Evolutionary conservation across 2,113 vertebrate species (phyloP), one percentile per base, ranked within the genome.

Genomic region (Vidua chalybeata): DNA sequence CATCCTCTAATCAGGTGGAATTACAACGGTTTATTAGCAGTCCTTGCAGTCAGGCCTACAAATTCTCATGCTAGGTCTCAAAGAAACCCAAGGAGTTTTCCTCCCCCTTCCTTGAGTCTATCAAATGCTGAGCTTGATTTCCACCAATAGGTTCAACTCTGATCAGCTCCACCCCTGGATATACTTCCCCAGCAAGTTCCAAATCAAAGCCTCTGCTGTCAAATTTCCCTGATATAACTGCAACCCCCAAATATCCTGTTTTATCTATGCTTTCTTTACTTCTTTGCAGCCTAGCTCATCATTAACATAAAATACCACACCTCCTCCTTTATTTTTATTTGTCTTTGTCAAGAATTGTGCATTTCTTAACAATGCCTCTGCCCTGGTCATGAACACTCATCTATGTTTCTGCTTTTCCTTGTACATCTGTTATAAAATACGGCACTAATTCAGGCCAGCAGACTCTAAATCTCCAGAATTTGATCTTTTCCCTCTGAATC

Each of bases 1-100:
- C 80, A 81, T 91, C 78, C 95, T 91, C 89, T 95, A 95, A 97
- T 96, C 94, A 94, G 73, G 49, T 92, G 69, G 94, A 97, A 95
- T 95, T 93, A 95, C 84, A 92, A 91, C 4, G 1, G 73, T 94
- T 96, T 97, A 96, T 97, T 96, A 95, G 77, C 94, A 94, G 86
- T 55, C 64, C 91, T 92, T 61, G 84, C 61, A 67, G 66, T 89
- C 91, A 91, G 90, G 72, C 85, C 94, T 7, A 6, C 15, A 3
- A 86, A 89, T 95, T 94, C 93, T 94, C 84, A 72, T 84, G 84
- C 69, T 71, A 78, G 41, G 31, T 88, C 80, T 93, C 91, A 96
- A 89, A 97, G 93, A 92, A 90, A 94, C 58, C 43, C 75, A 86
- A 80, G 33, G 80, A 72, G 66, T 20, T 89, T 93, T 75, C 62